These are phyloP conservation scores for Aurelia aurita complex sp. Pacific DNA, from an alignment of 30 jellyfish, hydroid and myxozoan genomes.

Conservation along the genomic window DNA sequence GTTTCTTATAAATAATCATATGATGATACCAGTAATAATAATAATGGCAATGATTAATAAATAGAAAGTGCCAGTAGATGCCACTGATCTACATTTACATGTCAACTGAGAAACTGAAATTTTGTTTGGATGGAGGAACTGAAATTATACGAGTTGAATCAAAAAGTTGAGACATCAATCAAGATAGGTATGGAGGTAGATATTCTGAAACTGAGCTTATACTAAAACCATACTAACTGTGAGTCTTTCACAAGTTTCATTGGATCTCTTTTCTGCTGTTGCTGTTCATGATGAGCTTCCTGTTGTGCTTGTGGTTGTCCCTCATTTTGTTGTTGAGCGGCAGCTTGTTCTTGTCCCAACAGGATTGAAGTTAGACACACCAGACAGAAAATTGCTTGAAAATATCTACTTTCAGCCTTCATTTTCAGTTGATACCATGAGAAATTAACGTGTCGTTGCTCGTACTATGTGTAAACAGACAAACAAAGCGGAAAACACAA, in stretches of 20 bases:
- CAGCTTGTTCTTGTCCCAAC: too few relatives aligned
- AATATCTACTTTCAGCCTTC: slow-evolving; percentile 29
- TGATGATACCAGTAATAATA: too few relatives aligned
- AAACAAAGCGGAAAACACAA: not conserved
- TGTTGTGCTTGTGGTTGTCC: slow-evolving; percentile 34
- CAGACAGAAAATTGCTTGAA: slow-evolving; percentile 17
- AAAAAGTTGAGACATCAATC: too few relatives aligned
- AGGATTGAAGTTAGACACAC: not conserved
- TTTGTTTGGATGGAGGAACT: too few relatives aligned
- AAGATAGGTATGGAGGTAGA: too few relatives aligned
- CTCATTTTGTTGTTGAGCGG: slow-evolving; percentile 1
- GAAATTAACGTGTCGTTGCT: not conserved
- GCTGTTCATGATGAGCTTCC: slow-evolving; percentile 8
- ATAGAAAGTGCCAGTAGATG: too few relatives aligned
- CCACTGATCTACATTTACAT: too few relatives aligned
- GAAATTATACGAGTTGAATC: too few relatives aligned
- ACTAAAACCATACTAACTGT: slow-evolving; percentile 31
- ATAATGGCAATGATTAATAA: too few relatives aligned
- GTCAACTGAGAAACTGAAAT: too few relatives aligned
- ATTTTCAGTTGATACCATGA: slow-evolving; percentile 1
- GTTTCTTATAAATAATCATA: too few relatives aligned
- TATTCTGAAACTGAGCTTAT: too few relatives aligned
- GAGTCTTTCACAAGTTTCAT: slow-evolving; percentile 56
- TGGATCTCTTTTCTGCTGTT: slow-evolving; percentile 31
- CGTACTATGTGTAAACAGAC: not conserved